Conservation (phyloP, 2,113 vertebrate genomes). For the Steatornis caripensis region DNA sequence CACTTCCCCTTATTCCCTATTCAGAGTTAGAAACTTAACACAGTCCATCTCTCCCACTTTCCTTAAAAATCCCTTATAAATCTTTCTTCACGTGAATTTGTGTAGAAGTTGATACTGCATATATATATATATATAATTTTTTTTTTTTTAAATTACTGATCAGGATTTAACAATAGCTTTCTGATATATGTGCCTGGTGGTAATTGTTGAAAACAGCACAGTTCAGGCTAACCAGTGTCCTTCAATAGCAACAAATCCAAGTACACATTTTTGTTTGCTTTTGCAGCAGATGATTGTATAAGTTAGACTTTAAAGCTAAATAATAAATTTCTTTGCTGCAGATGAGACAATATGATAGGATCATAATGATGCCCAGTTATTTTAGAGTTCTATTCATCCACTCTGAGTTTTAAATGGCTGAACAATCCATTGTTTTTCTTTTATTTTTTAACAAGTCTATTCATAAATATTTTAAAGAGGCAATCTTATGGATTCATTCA, state of each 20-base stretch:
- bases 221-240: background rate
- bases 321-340: background rate
- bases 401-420: background rate
- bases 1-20: background rate
- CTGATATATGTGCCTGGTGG: background rate
- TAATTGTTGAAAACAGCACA: background rate
- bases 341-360: background rate
- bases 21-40: background rate
- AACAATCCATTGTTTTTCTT: background rate
- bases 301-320: background rate
- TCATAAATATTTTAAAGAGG: background rate
- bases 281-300: background rate
- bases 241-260: background rate
- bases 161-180: background rate
- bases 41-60: background rate
- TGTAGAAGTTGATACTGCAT: background rate
- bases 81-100: background rate
- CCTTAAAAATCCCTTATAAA: background rate
- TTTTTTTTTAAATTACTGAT: background rate
- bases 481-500: background rate
- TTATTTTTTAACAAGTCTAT: background rate
- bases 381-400: background rate
- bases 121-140: too few relatives aligned
- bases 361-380: background rate
- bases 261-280: background rate